A percentile compares a stretch with the other conserved stretches of the same genome.
Conservation (phyloP, 2,797 vertebrate species). For the Etheostoma perlongum region DNA sequence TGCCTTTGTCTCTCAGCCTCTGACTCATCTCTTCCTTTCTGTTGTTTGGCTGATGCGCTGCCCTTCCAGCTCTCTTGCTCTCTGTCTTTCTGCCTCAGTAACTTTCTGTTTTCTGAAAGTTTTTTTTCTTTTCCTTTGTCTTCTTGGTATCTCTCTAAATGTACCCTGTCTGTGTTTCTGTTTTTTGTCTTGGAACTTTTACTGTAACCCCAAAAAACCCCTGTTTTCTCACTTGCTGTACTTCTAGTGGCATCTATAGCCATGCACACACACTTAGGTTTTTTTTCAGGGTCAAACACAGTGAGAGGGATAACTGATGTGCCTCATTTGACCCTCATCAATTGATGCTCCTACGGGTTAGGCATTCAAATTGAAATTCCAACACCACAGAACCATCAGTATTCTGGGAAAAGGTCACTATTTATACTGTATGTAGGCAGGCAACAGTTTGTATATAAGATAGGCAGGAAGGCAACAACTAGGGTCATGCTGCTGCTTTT, state of each 20-base stretch:
- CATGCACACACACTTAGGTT: neutral
- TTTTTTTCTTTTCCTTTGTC: neutral
- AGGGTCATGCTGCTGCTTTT: neutral
- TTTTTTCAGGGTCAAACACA: neutral
- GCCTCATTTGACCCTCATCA: neutral
- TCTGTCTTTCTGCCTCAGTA: conserved; percentile 1
- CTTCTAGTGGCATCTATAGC: neutral
- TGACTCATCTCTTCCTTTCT: conserved; percentile 69
- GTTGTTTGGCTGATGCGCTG: conserved; percentile 29
- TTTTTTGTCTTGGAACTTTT: neutral
- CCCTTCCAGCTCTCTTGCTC: conserved; percentile 3
- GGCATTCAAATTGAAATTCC: neutral
- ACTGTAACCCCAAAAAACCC: neutral
- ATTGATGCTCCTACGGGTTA: neutral
- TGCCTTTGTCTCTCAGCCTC: conserved; percentile 24
- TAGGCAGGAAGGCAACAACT: neutral
- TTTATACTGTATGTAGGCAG: neutral
- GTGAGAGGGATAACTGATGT: neutral
- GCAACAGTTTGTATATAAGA: neutral
- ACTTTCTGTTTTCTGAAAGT: conserved; percentile 48
- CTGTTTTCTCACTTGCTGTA: neutral
- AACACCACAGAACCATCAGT: neutral
- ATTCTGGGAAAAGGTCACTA: neutral
- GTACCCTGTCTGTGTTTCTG: neutral
- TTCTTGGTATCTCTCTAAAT: neutral